Evolutionary conservation across 2,888 invertebrate genomes (phyloP), one percentile per base, ranked within the genome.

Genomic region (Ectobius pallidus): DNA sequence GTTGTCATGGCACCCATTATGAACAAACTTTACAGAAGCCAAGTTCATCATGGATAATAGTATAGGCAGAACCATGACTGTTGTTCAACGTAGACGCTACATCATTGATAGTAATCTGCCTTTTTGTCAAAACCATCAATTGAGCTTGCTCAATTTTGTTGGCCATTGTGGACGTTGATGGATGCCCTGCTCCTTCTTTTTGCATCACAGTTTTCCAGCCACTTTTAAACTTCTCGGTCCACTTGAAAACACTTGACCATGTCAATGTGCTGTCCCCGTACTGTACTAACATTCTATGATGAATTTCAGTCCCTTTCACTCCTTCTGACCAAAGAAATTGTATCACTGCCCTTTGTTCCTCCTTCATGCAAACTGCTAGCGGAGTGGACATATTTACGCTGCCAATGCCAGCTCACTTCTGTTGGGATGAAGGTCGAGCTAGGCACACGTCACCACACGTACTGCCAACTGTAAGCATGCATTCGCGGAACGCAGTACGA

Each of bases 311-410:
- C 65, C 34, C 65, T 39, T 34, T 1, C 42, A 42, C 39, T 1
- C 27, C 32, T 27, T 1, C 32, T 62, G 62, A 16, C 62, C 18
- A 62, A 6, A 16, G 1, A 27, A 62, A 62, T n/a, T 11, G 18
- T n/a, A 62, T 32, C 62, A 62, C 32, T 27, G 62, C 27, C 27
- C 32, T n/a, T 62, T 62, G 62, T 32, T 62, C 25, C 18, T 1
- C n/a, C 27, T 32, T 30, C 4, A 18, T 62, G 62, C 62, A 62
- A 14, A 62, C 18, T 16, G 62, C 16, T 18, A 1, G 62, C 7
- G 62, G 34, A 52, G 52, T 18, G 52, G 52, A 11, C 52, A 18
- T 52, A 2, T 22, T 52, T 20, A 52, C 1, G 18, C 20, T 20
- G 18, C n/a, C n/a, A 52, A 7, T 11, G 22, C 52, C 6, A n/a